A percentile compares a stretch with the other conserved stretches of the same genome.
These are phyloP conservation scores for Formica exsecta DNA, from an alignment of 1,140 invertebrate species.

Conservation along the genomic window DNA sequence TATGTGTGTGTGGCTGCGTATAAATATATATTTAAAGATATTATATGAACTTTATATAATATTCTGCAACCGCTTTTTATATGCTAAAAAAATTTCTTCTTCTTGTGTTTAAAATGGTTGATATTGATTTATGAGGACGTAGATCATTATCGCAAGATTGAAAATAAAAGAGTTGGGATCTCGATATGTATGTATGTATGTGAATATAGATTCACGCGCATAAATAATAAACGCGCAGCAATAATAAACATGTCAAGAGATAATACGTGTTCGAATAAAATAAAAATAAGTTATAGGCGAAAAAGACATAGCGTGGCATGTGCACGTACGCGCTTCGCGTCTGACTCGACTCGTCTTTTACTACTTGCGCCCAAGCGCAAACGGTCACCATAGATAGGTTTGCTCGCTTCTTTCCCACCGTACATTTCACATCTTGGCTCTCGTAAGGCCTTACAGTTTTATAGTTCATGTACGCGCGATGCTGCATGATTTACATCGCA, in stretches of 20 bases:
- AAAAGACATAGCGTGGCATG: not conserved
- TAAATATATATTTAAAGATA: not conserved
- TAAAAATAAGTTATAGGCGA: constrained; percentile 12
- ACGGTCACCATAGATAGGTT: not conserved
- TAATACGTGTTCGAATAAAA: constrained; percentile 39
- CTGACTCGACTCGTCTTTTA: constrained; percentile 38
- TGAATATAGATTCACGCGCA: not conserved
- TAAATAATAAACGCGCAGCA: not conserved
- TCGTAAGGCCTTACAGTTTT: constrained; percentile 21
- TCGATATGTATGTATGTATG: not conserved
- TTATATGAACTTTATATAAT: not conserved
- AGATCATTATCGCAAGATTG: not conserved
- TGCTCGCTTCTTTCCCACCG: not conserved
- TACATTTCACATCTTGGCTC: constrained; percentile 16
- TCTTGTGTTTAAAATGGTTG: not conserved
- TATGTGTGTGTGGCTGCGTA: not conserved
- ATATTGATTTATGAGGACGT: constrained; percentile 13
- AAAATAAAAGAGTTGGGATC: constrained; percentile 12
- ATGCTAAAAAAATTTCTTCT: not conserved
- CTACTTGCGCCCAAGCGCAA: constrained; percentile 21
- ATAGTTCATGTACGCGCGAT: constrained; percentile 30
- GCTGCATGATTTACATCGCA: constrained; percentile 18
- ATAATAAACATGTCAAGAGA: constrained; percentile 44
- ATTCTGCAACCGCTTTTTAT: not conserved
- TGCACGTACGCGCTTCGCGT: constrained; percentile 5